Base-by-base conservation (phyloP, 1,140 invertebrate species). In the Tribolium madens region DNA sequence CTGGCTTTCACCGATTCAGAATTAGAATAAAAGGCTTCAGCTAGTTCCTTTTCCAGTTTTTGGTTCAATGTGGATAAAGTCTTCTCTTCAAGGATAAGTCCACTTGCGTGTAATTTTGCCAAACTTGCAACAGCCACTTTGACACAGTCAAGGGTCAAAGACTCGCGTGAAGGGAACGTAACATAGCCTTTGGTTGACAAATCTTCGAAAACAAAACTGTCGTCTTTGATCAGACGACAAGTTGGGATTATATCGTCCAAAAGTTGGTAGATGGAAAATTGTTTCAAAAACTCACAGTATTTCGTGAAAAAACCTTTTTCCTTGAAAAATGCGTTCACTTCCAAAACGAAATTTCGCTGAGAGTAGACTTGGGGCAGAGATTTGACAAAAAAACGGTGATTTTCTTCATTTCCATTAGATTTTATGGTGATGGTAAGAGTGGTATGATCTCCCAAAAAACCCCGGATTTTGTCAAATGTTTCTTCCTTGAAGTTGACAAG, bases 1-100 rank as follows among this genome's bases (percentile, higher is more conserved):
- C 36, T 42, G 2, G 7, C 15, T 12, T 10, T 42, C 13, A 69
- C 36, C 60, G 15, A 33, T 42, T 69, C 12, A 14, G 21, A 31
- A n/a, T n/a, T 33, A 10, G 33, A 33, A 36, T 50, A 77, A 46
- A 77, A 73, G 2, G 42, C 26, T 52, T 77, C 76, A 7, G 46
- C 33, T 1, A 77, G 18, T 31, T 33, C 12, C 6, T 68, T 17
- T 2, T 14, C 47, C 12, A 77, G 57, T n/a, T 73, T 33, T 9
- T 77, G 21, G 2, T n/a, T 17, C 1, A 77, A 14, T 1, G 31
- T n/a, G n/a, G 10, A 26, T 10, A 7, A 57, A 9, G 68, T 17
- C 15, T 48, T 52, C 12, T 77, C 76, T 52, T 77, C 76, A n/a
- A 74, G 26, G 36, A 77, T 73, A 7, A 73, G 50, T 17, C 52